Conservation (phyloP, 2,113 vertebrate species). For the Ophthalmolycus amberensis region DNA sequence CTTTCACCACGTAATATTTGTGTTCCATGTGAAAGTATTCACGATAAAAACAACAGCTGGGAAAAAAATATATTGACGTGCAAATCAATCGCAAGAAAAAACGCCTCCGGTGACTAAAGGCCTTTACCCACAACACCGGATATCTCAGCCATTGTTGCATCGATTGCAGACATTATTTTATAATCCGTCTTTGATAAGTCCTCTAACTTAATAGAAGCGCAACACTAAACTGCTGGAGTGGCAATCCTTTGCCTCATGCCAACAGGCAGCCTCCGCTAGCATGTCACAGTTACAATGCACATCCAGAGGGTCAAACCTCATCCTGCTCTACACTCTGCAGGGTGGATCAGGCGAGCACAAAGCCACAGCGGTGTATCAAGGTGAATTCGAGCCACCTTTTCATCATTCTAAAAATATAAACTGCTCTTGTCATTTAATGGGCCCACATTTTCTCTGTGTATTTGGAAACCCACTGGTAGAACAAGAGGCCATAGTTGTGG, state of each 20-base stretch:
- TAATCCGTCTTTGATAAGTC: slow-evolving; percentile 19
- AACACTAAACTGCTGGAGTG: slow-evolving; percentile 5
- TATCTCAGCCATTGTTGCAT: neutral
- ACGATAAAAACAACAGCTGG: neutral
- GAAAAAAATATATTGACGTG: too few relatives aligned
- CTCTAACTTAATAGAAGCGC: slow-evolving; percentile 15
- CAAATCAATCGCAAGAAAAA: too few relatives aligned
- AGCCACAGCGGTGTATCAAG: slow-evolving; percentile 21
- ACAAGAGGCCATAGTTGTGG: slow-evolving; percentile 15
- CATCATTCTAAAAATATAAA: neutral
- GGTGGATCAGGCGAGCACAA: neutral
- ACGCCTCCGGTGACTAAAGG: too few relatives aligned
- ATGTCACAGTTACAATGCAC: slow-evolving; percentile 24
- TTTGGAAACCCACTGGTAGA: neutral
- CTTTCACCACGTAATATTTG: neutral
- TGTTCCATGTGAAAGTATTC: neutral
- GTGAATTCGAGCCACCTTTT: slow-evolving; percentile 33
- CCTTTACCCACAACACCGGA: neutral
- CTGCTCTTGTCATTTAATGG: neutral
- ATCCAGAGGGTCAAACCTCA: slow-evolving; percentile 35
- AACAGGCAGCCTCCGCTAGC: slow-evolving; percentile 14
- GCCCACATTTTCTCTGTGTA: neutral
- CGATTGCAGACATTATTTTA: slow-evolving; percentile 4
- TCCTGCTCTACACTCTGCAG: slow-evolving; percentile 19
- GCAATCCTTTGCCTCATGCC: neutral